Conservation (phyloP, 23 tunicate species). For the Styela clava region DNA sequence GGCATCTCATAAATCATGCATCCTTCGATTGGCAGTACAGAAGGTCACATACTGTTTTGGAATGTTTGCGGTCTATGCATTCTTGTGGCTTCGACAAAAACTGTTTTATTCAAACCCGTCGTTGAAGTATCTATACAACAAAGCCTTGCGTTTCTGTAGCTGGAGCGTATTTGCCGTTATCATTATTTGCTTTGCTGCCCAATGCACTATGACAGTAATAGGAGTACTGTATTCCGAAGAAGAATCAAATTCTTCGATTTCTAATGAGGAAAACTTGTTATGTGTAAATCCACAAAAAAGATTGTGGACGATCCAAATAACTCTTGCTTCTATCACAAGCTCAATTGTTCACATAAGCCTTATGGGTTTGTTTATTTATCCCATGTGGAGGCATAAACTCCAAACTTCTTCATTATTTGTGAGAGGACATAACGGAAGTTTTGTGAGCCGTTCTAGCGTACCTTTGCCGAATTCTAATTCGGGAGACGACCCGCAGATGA, state of each 20-base stretch:
- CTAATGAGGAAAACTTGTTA: background rate
- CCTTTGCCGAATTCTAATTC: background rate
- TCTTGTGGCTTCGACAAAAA: conserved; percentile 72
- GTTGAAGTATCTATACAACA: conserved; percentile 38
- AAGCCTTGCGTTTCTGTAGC: conserved; percentile 12
- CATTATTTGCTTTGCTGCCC: conserved; percentile 17
- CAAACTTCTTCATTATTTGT: conserved; percentile 22
- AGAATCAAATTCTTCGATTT: background rate
- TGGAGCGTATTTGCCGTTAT: conserved; percentile 27
- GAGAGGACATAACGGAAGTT: conserved; percentile 11
- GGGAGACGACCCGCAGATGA: background rate
- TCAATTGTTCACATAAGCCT: conserved; percentile 23
- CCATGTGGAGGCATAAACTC: conserved; percentile 32
- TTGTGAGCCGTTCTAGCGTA: conserved; percentile 9
- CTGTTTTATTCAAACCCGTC: conserved; percentile 65
- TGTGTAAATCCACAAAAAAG: conserved; percentile 15
- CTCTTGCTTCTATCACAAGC: conserved; percentile 21
- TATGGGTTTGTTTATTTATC: conserved; percentile 39
- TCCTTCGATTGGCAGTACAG: conserved; percentile 22
- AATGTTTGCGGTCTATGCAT: conserved; percentile 58
- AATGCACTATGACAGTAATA: conserved; percentile 23
- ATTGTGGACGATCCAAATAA: conserved; percentile 29
- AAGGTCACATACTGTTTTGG: conserved; percentile 32
- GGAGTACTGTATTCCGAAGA: conserved; percentile 24
- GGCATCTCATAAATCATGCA: background rate